Conservation (phyloP, 2,888 invertebrate genomes). For the Slavum lentiscoides region DNA sequence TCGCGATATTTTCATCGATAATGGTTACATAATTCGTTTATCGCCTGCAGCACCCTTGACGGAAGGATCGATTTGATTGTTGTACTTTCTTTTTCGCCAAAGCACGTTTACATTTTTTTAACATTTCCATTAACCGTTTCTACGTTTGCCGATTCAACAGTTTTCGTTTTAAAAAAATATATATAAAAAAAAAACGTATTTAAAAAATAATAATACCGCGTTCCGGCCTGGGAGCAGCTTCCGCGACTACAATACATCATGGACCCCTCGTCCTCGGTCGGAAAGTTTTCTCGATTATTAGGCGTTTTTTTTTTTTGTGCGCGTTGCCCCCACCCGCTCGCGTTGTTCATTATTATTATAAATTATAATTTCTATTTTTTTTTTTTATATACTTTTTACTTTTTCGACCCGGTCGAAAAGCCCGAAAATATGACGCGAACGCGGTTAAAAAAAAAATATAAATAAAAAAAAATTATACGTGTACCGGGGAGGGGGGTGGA, state of each 20-base stretch:
- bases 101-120: neutral
- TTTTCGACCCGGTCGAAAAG: conserved; percentile 14
- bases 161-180: conserved; percentile 11
- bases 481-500: neutral
- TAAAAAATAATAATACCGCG: conserved; percentile 26
- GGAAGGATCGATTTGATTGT: too few species aligned
- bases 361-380: conserved; percentile 34
- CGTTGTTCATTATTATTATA: conserved; percentile 48
- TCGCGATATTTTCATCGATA: too few species aligned
- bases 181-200: neutral
- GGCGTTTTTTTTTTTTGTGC: neutral
- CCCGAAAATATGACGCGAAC: conserved; percentile 32
- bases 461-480: neutral
- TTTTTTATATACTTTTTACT: neutral
- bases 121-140: neutral
- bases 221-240: conserved; percentile 11
- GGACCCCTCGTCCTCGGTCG: neutral
- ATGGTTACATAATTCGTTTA: too few species aligned
- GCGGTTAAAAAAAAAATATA: neutral
- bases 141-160: conserved; percentile 26
- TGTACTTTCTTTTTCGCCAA: too few species aligned
- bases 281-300: conserved; percentile 43
- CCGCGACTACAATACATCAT: conserved; percentile 34
- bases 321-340: neutral
- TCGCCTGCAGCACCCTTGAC: too few species aligned